Base-by-base conservation (phyloP, 2,888 invertebrate genomes). In the Lymantria dispar region DNA sequence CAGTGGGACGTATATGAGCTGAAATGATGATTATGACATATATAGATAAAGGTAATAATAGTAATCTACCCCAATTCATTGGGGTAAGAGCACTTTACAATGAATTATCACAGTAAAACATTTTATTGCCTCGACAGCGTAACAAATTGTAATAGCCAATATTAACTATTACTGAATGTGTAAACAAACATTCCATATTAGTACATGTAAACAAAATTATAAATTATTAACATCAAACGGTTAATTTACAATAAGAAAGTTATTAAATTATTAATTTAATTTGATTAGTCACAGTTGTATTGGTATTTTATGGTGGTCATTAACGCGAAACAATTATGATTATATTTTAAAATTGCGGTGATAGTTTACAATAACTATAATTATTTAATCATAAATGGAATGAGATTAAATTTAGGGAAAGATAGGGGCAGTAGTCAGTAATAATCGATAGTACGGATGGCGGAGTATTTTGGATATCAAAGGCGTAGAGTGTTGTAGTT, bases 381-480 rank as follows among this genome's bases (percentile, higher is more conserved):
- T 38, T 38, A 12, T 38, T 12, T n/a, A 12, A 22, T 29, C 22
- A 13, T 51, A 58, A 49, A 63, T 64, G 65, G 58, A 22, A 22
- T 22, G 5, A 3, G 22, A 22, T 22, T 22, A 5, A 22, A 22
- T 22, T 22, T 22, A 22, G 22, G 2, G 22, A 22, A 22, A 22
- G 22, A 22, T 22, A 5, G 22, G 22, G 5, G 5, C 22, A 22
- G 22, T 22, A 22, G 22, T 5, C 5, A 22, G 22, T 22, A 2
- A 22, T 22, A n/a, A n/a, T n/a, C n/a, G n/a, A n/a, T n/a, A n/a
- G n/a, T n/a, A n/a, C n/a, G n/a, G n/a, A n/a, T n/a, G n/a, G n/a
- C n/a, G n/a, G n/a, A n/a, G n/a, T n/a, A n/a, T n/a, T n/a, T n/a
- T n/a, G n/a, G n/a, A n/a, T n/a, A n/a, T n/a, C n/a, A n/a, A n/a